Evolutionary conservation across 2,888 invertebrate species (phyloP).

Genomic region (Drosophila niveifrons): DNA sequence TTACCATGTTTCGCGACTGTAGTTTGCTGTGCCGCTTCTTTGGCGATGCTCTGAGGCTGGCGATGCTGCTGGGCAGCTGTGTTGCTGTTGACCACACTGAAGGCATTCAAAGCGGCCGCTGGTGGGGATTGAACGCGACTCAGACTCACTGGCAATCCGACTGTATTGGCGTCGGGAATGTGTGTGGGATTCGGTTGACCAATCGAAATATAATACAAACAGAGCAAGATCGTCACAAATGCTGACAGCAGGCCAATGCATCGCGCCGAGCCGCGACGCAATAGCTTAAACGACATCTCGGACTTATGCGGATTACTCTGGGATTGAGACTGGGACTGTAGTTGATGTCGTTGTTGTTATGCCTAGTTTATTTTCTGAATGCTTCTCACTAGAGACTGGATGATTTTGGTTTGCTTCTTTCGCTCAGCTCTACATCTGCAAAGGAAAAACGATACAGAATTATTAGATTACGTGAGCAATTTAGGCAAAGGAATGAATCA

Average conservation of each 20-base stretch:
- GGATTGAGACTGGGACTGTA: background rate
- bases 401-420: background rate
- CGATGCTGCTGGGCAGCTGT: constrained; percentile 37
- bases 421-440: constrained; percentile 54
- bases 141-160: constrained; percentile 29
- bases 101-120: constrained; percentile 42
- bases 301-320: constrained; percentile 28
- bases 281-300: constrained; percentile 84
- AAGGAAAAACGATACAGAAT: constrained; percentile 6
- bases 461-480: constrained; percentile 10
- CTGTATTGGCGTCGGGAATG: constrained; percentile 62
- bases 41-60: constrained; percentile 40
- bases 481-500: constrained; percentile 4
- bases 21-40: constrained; percentile 36
- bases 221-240: constrained; percentile 85
- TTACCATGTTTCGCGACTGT: constrained; percentile 8
- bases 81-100: constrained; percentile 50
- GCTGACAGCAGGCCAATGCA: constrained; percentile 85
- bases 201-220: constrained; percentile 85
- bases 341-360: background rate
- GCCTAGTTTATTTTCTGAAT: background rate
- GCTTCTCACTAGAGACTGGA: background rate
- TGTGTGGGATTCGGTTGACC: constrained; percentile 82
- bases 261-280: constrained; percentile 85
- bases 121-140: constrained; percentile 39